These are phyloP conservation scores for Tolypeutes matacus DNA, from an alignment of 2,797 vertebrate species.

Conservation along the genomic window DNA sequence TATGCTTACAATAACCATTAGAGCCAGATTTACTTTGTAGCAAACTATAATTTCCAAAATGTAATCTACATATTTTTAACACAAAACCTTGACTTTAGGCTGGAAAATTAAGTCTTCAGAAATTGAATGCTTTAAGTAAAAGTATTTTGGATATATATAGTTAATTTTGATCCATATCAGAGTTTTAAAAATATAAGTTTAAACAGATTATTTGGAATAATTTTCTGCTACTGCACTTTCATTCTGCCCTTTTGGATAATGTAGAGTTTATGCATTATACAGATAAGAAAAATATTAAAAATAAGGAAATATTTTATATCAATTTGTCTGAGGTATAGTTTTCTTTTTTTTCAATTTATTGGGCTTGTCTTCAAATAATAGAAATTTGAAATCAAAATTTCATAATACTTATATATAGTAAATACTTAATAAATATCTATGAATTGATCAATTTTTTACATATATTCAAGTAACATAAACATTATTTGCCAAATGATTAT, in stretches of 20 bases:
- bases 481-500: neutral
- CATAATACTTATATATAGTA: neutral
- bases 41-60: neutral
- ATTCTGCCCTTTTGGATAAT: neutral
- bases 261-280: neutral
- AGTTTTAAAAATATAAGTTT: neutral
- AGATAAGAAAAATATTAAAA: neutral
- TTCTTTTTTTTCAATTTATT: neutral
- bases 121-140: slow-evolving; percentile 21
- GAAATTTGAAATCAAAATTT: neutral
- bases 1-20: neutral
- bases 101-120: neutral
- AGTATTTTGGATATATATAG: neutral
- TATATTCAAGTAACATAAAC: neutral
- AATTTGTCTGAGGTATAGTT: neutral
- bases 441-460: neutral
- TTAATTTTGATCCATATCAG: neutral
- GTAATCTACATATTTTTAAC: neutral
- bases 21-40: neutral
- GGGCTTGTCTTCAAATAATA: neutral
- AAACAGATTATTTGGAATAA: neutral
- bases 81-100: neutral
- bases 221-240: neutral
- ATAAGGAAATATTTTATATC: neutral
- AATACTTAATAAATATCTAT: neutral